These are phyloP conservation scores for Galagoides demidoff DNA, from an alignment of 2,797 vertebrate species.

Conservation along the genomic window DNA sequence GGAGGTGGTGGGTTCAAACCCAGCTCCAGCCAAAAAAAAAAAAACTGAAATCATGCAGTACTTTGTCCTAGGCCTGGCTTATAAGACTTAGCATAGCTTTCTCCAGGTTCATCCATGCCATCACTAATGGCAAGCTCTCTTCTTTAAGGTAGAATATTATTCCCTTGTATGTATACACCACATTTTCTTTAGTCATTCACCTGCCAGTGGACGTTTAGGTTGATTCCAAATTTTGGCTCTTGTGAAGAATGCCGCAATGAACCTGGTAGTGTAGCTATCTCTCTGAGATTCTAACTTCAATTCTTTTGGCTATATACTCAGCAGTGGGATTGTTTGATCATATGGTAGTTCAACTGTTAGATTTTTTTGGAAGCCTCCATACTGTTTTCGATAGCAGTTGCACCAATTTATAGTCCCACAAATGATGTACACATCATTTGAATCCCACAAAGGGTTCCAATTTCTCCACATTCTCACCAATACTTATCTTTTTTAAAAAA, in stretches of 20 bases:
- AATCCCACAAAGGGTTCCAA: not conserved
- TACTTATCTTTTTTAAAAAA: not conserved
- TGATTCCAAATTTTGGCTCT: not conserved
- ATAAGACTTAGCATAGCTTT: not conserved
- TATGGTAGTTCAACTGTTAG: not conserved
- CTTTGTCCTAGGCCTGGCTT: not conserved
- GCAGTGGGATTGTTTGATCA: not conserved
- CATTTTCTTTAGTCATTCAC: not conserved
- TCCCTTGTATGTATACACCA: not conserved
- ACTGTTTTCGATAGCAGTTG: not conserved
- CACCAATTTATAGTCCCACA: not conserved
- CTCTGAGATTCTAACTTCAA: not conserved
- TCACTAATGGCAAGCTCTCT: not conserved
- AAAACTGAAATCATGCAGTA: not conserved
- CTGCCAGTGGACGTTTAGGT: not conserved
- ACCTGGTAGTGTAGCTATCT: not conserved
- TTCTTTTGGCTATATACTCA: not conserved
- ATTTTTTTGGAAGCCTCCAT: not conserved
- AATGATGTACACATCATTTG: too few relatives aligned
- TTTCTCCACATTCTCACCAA: not conserved
- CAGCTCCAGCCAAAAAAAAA: too few relatives aligned
- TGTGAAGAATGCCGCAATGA: not conserved
- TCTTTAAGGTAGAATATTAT: not conserved
- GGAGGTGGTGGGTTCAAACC: too few relatives aligned
- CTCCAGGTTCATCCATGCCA: not conserved